Evolutionary conservation across 2,113 vertebrate genomes (phyloP).

Genomic region (Oncorhynchus gorbuscha): DNA sequence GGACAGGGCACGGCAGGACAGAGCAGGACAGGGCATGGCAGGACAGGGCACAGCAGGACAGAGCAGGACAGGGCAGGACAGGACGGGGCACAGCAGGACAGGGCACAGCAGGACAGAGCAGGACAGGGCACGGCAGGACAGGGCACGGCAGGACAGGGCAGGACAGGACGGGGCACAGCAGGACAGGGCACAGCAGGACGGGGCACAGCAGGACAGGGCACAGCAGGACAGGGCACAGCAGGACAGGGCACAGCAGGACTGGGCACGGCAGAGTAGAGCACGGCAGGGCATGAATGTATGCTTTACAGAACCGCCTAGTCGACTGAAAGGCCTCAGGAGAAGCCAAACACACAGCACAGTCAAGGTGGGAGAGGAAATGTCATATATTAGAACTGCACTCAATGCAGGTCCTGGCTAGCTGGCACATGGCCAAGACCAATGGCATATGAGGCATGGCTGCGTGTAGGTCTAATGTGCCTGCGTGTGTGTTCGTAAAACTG

Average conservation of each 20-base stretch:
- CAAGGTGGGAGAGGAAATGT: conserved; percentile 61
- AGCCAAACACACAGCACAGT: neutral
- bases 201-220: conserved; percentile 22
- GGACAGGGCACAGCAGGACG: conserved; percentile 3
- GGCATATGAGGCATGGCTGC: conserved; percentile 17
- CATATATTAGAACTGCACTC: conserved; percentile 45
- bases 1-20: too few relatives aligned
- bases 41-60: conserved; percentile 19
- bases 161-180: neutral
- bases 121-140: neutral
- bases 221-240: neutral
- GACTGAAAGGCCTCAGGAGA: conserved; percentile 22
- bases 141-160: conserved; percentile 1
- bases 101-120: conserved; percentile 25
- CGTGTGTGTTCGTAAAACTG: too few relatives aligned
- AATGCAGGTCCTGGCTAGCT: conserved; percentile 25
- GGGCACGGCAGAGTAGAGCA: conserved; percentile 41
- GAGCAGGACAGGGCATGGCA: neutral
- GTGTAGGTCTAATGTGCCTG: conserved; percentile 8
- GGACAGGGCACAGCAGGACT: neutral
- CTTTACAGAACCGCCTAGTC: conserved; percentile 12
- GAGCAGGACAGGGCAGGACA: too few relatives aligned
- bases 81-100: too few relatives aligned
- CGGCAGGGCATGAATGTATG: conserved; percentile 25
- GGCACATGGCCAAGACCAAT: conserved; percentile 39